Conservation (phyloP, 2,797 vertebrate species). For the Onychomys arenicola region DNA sequence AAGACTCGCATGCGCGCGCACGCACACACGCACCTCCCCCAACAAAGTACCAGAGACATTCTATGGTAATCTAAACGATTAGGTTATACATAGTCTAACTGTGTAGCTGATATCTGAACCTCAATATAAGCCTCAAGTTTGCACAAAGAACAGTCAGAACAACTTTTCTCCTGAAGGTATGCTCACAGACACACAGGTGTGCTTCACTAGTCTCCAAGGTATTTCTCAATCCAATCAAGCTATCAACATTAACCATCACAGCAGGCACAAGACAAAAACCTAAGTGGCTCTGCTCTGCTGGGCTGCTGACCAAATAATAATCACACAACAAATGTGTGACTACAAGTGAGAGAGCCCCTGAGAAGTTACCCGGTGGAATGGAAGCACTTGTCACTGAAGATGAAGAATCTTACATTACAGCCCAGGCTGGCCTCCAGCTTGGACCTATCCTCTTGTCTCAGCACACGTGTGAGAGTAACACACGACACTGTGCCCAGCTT, state of each 20-base stretch:
- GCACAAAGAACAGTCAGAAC: slow-evolving; percentile 30
- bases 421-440: not conserved
- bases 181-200: not conserved
- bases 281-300: not conserved
- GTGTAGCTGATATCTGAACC: slow-evolving; percentile 15
- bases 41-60: not conserved
- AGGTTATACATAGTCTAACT: not conserved
- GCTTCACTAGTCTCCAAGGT: not conserved
- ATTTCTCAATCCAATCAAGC: not conserved
- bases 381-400: not conserved
- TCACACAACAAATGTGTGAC: not conserved
- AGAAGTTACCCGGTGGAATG: not conserved
- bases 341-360: not conserved
- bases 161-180: not conserved
- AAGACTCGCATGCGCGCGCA: no score
- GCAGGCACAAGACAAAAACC: not conserved
- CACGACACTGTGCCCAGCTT: not conserved
- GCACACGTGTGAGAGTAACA: not conserved
- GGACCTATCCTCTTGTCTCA: not conserved
- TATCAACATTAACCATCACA: not conserved
- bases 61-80: not conserved
- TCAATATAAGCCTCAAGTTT: not conserved
- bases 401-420: not conserved
- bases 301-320: not conserved
- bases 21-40: accelerated